Percentiles rank a stretch among this genome's conserved stretches.
Conservation (phyloP, 2,888 invertebrate species). For the Melanostoma mellinum region DNA sequence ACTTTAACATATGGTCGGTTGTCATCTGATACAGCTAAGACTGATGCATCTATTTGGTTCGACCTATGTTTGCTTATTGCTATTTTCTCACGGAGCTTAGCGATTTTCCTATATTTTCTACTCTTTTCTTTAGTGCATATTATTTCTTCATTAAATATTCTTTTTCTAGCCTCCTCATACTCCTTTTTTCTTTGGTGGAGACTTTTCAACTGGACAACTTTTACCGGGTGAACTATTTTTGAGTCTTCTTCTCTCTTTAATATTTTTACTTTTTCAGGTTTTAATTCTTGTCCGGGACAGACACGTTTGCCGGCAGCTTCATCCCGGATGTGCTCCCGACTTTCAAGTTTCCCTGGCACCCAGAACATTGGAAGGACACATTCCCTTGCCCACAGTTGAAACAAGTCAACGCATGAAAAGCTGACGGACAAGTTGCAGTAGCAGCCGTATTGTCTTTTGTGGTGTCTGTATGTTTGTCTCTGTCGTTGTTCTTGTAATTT, state of each 20-base stretch:
- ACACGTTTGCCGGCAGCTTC: neutral
- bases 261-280: neutral
- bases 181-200: neutral
- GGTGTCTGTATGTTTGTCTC: neutral
- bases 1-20: neutral
- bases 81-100: neutral
- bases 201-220: neutral
- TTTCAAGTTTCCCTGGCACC: constrained; percentile 13
- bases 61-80: neutral
- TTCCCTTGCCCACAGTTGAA: constrained; percentile 8
- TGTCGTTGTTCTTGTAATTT: neutral
- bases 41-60: neutral
- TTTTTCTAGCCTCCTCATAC: neutral
- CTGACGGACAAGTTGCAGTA: neutral
- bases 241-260: no score
- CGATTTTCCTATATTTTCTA: neutral
- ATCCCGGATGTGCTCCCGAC: constrained; percentile 2
- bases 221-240: neutral
- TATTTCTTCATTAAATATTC: constrained; percentile 4
- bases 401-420: constrained; percentile 4
- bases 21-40: neutral
- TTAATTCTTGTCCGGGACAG: neutral
- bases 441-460: neutral
- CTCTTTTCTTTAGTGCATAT: neutral
- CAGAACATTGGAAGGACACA: neutral